Evolutionary conservation across 1,140 invertebrate species (phyloP).

Genomic region (Bombus breviceps): DNA sequence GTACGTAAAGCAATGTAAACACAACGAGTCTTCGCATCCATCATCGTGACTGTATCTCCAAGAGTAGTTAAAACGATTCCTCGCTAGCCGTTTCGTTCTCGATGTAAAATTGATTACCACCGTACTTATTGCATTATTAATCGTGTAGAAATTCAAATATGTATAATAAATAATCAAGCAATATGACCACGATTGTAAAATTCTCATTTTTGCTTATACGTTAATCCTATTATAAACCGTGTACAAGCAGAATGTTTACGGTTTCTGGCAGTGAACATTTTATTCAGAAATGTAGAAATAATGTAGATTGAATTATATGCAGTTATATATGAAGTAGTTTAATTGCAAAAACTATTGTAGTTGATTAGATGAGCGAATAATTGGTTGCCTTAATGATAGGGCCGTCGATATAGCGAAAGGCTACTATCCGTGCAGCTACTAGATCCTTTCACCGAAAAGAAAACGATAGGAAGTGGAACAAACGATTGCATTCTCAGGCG

Average conservation of each 20-base stretch:
- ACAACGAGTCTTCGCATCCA: too few relatives aligned
- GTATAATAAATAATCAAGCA: background rate
- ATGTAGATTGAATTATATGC: background rate
- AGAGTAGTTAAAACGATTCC: too few relatives aligned
- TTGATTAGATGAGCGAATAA: slow-evolving; percentile 39
- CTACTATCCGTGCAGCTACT: background rate
- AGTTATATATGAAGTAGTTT: background rate
- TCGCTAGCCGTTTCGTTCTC: too few relatives aligned
- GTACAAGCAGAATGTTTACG: background rate
- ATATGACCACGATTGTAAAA: background rate
- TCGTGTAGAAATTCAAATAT: background rate
- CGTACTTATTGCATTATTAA: background rate
- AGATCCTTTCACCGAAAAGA: background rate
- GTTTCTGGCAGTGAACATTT: background rate
- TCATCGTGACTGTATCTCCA: too few relatives aligned
- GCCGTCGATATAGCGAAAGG: background rate
- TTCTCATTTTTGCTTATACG: background rate
- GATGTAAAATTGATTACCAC: too few relatives aligned
- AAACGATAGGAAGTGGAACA: slow-evolving; percentile 21
- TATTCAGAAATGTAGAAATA: background rate
- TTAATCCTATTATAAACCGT: background rate
- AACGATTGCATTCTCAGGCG: slow-evolving; percentile 16
- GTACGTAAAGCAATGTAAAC: too few relatives aligned
- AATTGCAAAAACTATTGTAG: slow-evolving; percentile 26
- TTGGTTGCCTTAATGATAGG: slow-evolving; percentile 22